Base-by-base conservation (phyloP, 1,140 invertebrate species). In the Drosophila varians region DNA sequence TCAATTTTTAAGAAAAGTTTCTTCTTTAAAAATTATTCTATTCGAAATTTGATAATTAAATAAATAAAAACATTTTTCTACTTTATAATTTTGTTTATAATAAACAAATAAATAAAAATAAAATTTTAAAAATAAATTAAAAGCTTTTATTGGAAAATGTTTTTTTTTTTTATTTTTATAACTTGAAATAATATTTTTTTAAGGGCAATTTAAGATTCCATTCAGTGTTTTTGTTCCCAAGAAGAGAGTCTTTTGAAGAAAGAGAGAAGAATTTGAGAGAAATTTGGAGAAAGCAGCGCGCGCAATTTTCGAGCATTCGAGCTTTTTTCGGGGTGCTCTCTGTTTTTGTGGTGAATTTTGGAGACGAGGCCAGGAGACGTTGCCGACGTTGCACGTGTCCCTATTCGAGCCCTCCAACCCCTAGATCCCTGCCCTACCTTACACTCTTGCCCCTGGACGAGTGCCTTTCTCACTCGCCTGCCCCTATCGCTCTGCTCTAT, bases 321-420 rank as follows among this genome's bases (percentile, higher is more conserved):
- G 80, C 66, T 86, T 86, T 84, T 68, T 51, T 52, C 28, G 4
- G 51, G 48, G 38, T 45, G 43, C 38, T 84, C 72, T 84, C 82
- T 84, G 79, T 84, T 84, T 86, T 84, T 84, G 80, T 84, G 80
- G 80, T 84, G 80, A 84, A 62, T 87, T 79, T 68, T 58, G 51
- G 69, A 18, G 46, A 55, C 36, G 36, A n/a, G n/a, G n/a, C n/a
- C n/a, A n/a, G n/a, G 36, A 12, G 36, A 16, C 36, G 6, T 9
- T 11, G n/a, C 9, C 36, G 14, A 53, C 74, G n/a, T n/a, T 72
- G 84, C 80, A 84, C 80, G 80, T 84, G 80, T 86, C 65, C 80
- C 82, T 80, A 43, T 84, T 84, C 66, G 61, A 64, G 58, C 68
- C 62, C 61, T 72, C 56, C 12, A 4, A 14, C 4, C 12, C 0